phyloP scores from a whole-genome alignment of 2,797 vertebrate genomes.

The Tapirus indicus region DNA sequence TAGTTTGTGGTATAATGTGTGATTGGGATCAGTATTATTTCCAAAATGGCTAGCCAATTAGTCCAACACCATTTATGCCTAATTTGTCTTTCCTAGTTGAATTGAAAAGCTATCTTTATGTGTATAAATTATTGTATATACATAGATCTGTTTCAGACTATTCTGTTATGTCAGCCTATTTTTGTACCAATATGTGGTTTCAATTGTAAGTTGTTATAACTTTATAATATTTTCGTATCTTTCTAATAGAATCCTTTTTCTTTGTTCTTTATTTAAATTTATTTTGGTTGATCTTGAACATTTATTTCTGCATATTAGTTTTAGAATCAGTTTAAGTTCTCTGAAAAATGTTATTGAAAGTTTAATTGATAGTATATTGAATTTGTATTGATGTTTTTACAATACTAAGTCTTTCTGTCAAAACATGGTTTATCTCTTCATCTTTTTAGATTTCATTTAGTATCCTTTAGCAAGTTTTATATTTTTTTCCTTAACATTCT shows the following conservation, averaged over 20 bases:
- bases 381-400: conserved; percentile 20
- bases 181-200: background rate
- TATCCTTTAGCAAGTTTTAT: background rate
- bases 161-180: background rate
- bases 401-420: background rate
- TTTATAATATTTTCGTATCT: background rate
- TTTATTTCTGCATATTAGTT: background rate
- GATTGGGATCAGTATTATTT: background rate
- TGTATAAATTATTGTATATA: background rate
- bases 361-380: background rate
- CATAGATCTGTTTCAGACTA: background rate
- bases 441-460: conserved; percentile 47
- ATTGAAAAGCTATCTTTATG: background rate
- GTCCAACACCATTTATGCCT: background rate
- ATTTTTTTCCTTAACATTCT: background rate
- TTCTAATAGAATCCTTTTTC: conserved; percentile 45
- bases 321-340: background rate
- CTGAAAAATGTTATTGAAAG: background rate
- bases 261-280: conserved; percentile 38
- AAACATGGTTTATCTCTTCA: background rate
- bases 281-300: conserved; percentile 26
- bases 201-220: background rate
- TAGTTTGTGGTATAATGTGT: background rate
- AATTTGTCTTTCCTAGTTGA: background rate
- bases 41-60: background rate